Evolutionary conservation across 2,888 invertebrate genomes (phyloP), one percentile per base, ranked within the genome.

Genomic region (Lasioglossum villosulum): DNA sequence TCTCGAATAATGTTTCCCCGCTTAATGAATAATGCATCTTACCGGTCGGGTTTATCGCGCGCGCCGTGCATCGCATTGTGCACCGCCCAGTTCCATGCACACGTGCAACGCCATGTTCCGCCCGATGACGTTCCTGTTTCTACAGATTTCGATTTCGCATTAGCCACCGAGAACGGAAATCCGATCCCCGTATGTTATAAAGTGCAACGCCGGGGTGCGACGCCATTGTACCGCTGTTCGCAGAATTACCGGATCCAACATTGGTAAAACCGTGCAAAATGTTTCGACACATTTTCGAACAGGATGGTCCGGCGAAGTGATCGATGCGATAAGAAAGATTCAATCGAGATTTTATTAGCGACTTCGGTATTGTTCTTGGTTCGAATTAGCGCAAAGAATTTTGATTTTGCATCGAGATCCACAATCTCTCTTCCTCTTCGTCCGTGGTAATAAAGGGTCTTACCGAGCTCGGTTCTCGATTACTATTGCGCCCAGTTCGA

Each of bases 1-100:
- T 68, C 34, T 23, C 37, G 37, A 68, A 37, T 37, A 34, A 68
- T 34, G 66, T 30, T 66, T 30, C 59, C 66, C 34, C 34, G 66
- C 27, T 59, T 59, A 59, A 59, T 59, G 59, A 59, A 59, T 59
- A 59, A 59, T 59, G 59, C 59, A 59, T 59, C 59, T 59, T 59
- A 27, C 27, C 8, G 27, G 14, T 27, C 59, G 59, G 59, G 59
- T 59, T 59, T 59, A 59, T 59, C 59, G 59, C 27, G 27, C 59
- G 48, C 48, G 48, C 48, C 2, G 19, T 19, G 19, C 48, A 48
- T 6, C 48, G 52, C 48, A 19, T 5, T 23, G 23, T 27, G 59
- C 27, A 14, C 27, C 27, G 14, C 27, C 4, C 59, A 27, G 16
- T 59, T 30, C 59, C 14, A 30, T 59, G 27, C 27, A 59, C 27